These are phyloP conservation scores for Ceramica pisi DNA, from an alignment of 2,888 invertebrate genomes.

Conservation along the genomic window DNA sequence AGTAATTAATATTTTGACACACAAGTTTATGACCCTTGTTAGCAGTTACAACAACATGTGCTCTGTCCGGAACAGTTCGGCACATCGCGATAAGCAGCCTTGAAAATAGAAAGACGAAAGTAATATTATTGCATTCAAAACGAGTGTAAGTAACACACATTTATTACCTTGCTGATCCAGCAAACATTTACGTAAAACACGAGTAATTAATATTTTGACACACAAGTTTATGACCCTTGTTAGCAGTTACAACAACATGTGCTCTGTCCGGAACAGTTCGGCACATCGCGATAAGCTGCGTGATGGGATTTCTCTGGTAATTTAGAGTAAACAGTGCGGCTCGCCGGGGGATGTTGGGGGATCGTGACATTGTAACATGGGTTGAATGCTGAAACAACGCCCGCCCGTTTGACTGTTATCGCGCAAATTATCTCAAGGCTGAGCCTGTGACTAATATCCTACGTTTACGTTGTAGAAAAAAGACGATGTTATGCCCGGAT, in stretches of 20 bases:
- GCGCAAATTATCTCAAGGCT: conserved; percentile 73
- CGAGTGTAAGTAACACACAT: conserved; percentile 4
- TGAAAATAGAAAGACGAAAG: too few relatives aligned
- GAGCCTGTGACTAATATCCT: conserved; percentile 62
- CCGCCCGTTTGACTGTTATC: conserved; percentile 74
- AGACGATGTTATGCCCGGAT: not conserved
- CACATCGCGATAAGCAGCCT: conserved; percentile 58
- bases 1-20: conserved; percentile 34
- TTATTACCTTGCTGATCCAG: conserved; percentile 1
- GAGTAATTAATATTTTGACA: conserved; percentile 34
- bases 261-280: conserved; percentile 40
- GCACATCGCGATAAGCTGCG: conserved; percentile 56
- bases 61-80: conserved; percentile 40
- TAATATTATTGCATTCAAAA: conserved; percentile 23
- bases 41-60: conserved; percentile 36
- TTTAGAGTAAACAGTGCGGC: conserved; percentile 75
- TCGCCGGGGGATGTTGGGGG: conserved; percentile 71
- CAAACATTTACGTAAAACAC: conserved; percentile 18
- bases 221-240: conserved; percentile 38
- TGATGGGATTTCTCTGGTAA: conserved; percentile 69
- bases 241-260: conserved; percentile 38
- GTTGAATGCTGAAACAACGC: conserved; percentile 75
- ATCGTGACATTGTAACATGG: conserved; percentile 75
- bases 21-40: conserved; percentile 40
- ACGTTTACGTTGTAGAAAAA: conserved; percentile 35